Base-by-base conservation (phyloP, 2,888 invertebrate species). In the Ischnura elegans region DNA sequence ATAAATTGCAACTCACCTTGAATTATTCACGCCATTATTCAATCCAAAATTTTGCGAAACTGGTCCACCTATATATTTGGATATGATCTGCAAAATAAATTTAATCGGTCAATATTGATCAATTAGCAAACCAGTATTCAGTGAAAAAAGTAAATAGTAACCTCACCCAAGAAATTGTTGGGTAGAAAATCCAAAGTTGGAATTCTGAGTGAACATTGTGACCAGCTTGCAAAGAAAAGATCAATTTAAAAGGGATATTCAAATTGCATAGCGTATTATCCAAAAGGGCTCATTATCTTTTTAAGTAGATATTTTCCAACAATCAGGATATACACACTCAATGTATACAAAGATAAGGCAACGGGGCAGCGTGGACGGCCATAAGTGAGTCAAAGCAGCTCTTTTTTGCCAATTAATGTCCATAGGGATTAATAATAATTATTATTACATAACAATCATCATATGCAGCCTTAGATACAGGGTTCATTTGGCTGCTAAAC, bases 41-140 rank as follows among this genome's bases (percentile, higher is more conserved):
- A 94, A 93, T 13, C 94, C 94, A 93, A 94, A 94, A 13, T 94
- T 94, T 19, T 87, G 66, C 19, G 93, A 47, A 45, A 94, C 93
- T 94, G 94, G 94, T 66, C 94, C 93, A 45, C 87, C 94, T 85
- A 94, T 94, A 94, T 94, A 94, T 94, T 94, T 94, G 93, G 94
- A 94, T 94, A 94, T 76, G 84, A 94, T 93, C 94, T 94, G 94
- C 5, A 94, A 94, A 43, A 87, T 85, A 94, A 94, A 45, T 76
- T n/a, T 43, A 42, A 61, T 84, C 25, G 42, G 16, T 76, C 25
- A 76, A 55, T 61, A 86, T 61, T 55, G 1, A 85, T 55, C 13
- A 19, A 1, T 21, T 42, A 76, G 29, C 43, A 42, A 47, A 43
- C 45, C 87, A n/a, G n/a, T 87, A 43, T 29, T 19, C 46, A 42